Conservation (phyloP, 2,888 invertebrate species). For the Calameuta pallipes region DNA sequence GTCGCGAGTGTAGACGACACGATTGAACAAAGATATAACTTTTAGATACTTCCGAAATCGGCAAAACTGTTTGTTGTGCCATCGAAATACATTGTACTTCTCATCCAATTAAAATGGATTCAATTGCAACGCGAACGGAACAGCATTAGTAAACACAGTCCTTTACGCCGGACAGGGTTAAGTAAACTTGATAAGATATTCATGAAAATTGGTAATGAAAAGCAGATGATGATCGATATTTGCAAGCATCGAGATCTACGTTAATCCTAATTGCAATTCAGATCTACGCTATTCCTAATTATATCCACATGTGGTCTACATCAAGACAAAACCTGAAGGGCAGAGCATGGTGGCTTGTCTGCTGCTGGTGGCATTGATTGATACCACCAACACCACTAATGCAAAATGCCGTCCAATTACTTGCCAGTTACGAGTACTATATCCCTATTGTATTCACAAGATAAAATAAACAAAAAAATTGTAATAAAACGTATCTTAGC, state of each 20-base stretch:
- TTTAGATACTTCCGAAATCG: neutral
- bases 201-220: neutral
- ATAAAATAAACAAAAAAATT: neutral
- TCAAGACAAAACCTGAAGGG: neutral
- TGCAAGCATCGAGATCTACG: neutral
- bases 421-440: neutral
- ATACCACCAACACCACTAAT: neutral
- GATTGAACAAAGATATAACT: neutral
- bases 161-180: neutral
- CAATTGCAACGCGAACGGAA: neutral
- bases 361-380: conserved; percentile 4
- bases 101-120: neutral
- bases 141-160: neutral
- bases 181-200: neutral
- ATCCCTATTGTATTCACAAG: neutral
- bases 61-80: neutral
- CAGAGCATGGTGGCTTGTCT: neutral
- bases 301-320: neutral
- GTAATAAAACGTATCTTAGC: neutral
- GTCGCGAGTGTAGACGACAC: neutral
- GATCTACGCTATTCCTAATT: neutral
- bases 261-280: neutral
- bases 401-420: neutral
- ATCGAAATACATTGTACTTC: neutral
- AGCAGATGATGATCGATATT: neutral